Base-by-base conservation (phyloP, 2,888 invertebrate genomes). In the Drosophila neonasuta region DNA sequence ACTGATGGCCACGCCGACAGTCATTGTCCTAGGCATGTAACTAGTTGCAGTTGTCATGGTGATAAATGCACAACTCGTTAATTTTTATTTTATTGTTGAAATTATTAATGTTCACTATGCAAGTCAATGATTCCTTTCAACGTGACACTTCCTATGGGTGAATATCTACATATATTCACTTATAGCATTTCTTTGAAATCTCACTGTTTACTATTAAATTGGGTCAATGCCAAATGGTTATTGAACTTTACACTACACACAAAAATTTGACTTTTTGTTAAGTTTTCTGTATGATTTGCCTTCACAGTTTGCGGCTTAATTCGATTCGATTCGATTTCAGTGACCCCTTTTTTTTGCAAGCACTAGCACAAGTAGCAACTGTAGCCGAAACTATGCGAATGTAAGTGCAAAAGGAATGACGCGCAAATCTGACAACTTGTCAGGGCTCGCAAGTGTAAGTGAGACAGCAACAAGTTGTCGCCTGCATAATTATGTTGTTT, bases 171-270 rank as follows among this genome's bases (percentile, higher is more conserved):
- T 15, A 32, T 32, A 15, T 17, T 11, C 30, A 15, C 15, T 48
- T 15, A 30, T 6, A 30, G 6, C 30, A 7, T 48, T 10, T 10
- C 17, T 15, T 48, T 46, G 3, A 34, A 11, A 42, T 11, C 13
- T 11, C 15, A n/a, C 30, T 15, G 24, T 2, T 39, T 15, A 10
- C 17, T 11, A 45, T n/a, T 7, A 54, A 85, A 77, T 60, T 79
- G 55, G 67, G 87, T 82, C 86, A 82, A 86, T 81, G 80, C 41
- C 72, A 77, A 57, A 10, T 39, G 68, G 67, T 77, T 68, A 58
- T 77, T 79, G 68, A 82, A 79, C 77, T 71, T 46, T 17, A 79
- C 77, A 69, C 49, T 17, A 34, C 46, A 39, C 34, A 20, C 52
- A 54, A 50, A 51, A 17, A 20, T 4, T 4, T 2, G 30, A 41